Percentiles rank a stretch among this genome's conserved stretches.
phyloP scores from a whole-genome alignment of 2,797 vertebrate genomes.

The Xenops minutus region DNA sequence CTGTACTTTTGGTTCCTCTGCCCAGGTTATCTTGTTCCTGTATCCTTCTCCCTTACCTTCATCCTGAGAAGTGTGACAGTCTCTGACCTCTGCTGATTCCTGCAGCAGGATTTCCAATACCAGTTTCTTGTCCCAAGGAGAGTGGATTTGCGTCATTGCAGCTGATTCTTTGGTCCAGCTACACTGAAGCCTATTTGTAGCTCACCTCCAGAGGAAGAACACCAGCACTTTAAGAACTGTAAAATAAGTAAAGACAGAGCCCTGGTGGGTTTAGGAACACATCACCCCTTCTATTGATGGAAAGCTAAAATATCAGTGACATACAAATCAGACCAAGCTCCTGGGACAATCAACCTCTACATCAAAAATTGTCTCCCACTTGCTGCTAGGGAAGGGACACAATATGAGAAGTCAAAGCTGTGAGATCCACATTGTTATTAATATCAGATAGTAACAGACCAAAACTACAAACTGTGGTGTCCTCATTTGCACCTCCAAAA shows the following conservation, averaged over 20 bases:
- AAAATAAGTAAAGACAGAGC: not conserved
- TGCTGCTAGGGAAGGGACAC: not conserved
- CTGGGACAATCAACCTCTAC: not conserved
- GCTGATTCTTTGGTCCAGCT: not conserved
- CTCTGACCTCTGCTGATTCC: not conserved
- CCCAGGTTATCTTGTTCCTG: not conserved
- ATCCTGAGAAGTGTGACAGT: not conserved
- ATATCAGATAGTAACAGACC: not conserved
- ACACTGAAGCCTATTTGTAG: not conserved
- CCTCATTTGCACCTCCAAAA: not conserved
- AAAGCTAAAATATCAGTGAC: not conserved
- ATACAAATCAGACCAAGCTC: not conserved
- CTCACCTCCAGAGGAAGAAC: not conserved
- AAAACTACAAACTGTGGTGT: not conserved
- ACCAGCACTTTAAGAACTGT: not conserved
- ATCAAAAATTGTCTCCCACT: not conserved
- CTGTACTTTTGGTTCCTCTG: not conserved
- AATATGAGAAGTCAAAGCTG: not conserved
- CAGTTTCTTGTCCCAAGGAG: not conserved
- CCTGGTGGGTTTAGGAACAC: fast-evolving
- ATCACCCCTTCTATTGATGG: not conserved
- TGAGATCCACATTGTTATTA: not conserved
- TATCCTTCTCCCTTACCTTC: not conserved
- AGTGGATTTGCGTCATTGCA: not conserved
- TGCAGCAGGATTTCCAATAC: not conserved